Conservation (phyloP, 2,797 vertebrate species). For the Ibycter americanus region DNA sequence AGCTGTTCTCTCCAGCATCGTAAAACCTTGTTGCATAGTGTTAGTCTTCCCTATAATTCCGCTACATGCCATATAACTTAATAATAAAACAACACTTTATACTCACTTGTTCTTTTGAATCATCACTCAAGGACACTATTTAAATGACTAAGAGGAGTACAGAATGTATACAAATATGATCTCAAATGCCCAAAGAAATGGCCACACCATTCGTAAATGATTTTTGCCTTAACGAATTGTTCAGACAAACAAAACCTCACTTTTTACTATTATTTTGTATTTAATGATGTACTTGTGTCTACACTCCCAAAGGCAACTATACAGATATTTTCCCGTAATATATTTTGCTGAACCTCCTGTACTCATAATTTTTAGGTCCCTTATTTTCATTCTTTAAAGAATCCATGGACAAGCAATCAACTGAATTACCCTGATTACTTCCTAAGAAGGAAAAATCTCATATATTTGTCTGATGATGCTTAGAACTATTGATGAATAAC, state of each 20-base stretch:
- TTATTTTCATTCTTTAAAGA: background rate
- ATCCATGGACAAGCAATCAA: background rate
- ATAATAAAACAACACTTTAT: background rate
- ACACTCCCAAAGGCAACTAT: background rate
- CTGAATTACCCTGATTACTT: background rate
- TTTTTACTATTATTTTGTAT: background rate
- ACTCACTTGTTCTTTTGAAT: rapidly evolving
- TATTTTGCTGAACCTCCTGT: background rate
- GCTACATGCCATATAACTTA: background rate
- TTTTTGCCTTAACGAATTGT: background rate
- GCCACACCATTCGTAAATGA: background rate
- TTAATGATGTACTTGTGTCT: background rate
- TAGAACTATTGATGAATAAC: background rate
- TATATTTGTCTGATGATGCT: background rate
- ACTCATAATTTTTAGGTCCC: background rate
- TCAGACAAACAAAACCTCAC: background rate
- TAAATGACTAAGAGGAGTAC: background rate
- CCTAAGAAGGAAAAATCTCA: background rate
- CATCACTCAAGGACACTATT: background rate
- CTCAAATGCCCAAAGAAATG: background rate
- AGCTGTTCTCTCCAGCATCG: background rate
- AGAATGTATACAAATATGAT: background rate
- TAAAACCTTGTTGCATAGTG: background rate
- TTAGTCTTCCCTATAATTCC: background rate
- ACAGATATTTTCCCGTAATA: background rate